Conservation (phyloP, 2,888 invertebrate species). For the Sthenelais limicola region DNA sequence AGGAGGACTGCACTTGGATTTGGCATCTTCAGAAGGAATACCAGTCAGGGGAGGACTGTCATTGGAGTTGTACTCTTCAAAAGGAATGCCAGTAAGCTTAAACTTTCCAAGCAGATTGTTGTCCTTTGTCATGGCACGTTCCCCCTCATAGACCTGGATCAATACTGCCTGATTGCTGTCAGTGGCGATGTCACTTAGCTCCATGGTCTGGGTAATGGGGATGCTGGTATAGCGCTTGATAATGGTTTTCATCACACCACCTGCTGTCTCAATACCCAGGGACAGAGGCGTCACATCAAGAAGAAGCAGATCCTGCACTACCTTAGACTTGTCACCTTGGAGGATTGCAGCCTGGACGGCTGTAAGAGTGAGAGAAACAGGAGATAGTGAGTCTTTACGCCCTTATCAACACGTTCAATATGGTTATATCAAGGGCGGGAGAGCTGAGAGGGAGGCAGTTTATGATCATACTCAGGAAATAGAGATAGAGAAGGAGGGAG, state of each 20-base stretch:
- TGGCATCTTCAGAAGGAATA: too few relatives aligned
- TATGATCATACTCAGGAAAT: too few relatives aligned
- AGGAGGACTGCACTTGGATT: too few relatives aligned
- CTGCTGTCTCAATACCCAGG: constrained; percentile 89
- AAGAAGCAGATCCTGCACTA: constrained; percentile 71
- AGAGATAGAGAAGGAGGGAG: too few relatives aligned
- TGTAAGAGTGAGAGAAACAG: constrained; percentile 52
- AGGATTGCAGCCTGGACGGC: constrained; percentile 93
- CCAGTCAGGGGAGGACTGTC: too few relatives aligned
- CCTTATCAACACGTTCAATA: too few relatives aligned
- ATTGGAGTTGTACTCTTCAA: too few relatives aligned
- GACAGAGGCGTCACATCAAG: constrained; percentile 78
- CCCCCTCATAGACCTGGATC: constrained; percentile 71
- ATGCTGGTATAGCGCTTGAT: constrained; percentile 98
- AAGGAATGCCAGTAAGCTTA: constrained; percentile 75
- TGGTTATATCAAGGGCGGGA: too few relatives aligned
- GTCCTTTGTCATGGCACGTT: constrained; percentile 72
- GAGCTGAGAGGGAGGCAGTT: too few relatives aligned
- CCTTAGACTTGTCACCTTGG: constrained; percentile 72
- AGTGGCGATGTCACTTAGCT: constrained; percentile 96
- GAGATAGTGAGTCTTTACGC: too few relatives aligned
- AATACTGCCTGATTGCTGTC: constrained; percentile 88
- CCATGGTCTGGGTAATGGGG: constrained; percentile 96
- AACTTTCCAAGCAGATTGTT: constrained; percentile 92
- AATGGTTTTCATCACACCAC: constrained; percentile 94